Base-by-base conservation (phyloP, 2,113 vertebrate species). In the Pseudolaguvia tuberculata region DNA sequence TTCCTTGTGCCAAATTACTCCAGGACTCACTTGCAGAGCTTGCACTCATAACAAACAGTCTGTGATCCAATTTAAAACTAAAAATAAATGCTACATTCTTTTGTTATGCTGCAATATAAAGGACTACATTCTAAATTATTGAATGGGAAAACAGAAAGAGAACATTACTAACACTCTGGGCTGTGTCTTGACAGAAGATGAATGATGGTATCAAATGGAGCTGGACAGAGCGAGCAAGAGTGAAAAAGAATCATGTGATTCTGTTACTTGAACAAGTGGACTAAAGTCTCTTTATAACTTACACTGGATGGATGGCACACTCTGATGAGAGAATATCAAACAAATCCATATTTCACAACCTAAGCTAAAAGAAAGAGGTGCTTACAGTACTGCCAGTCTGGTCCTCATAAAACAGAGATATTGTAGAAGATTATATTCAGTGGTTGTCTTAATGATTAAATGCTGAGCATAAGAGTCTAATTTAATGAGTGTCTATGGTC, bases 241-340 rank as follows among this genome's bases (percentile, higher is more conserved):
- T 66, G 53, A 72, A 52, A 51, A n/a, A 27, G 52, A 48, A 69
- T 27, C 39, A 35, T 78, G 67, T 67, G 55, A 72, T 39, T 45
- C 70, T 57, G 39, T 70, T 69, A 61, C 52, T 63, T 48, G 66
- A 72, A n/a, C 52, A 50, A 11, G 25, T 56, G 57, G 27, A 6
- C 25, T 79, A 65, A 27, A 55, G 55, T 42, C 48, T 23, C 21
- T 77, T 80, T 70, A 59, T 65, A 58, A 77, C 77, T 80, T 57
- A 74, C 66, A 66, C n/a, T 73, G 61, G 39, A 78, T 48, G 66
- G 23, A 47, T 27, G 29, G 27, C 66, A 53, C 71, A 72, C 59
- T 51, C 68, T 31, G 14, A 68, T 42, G 35, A 76, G 55, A 53
- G 23, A 29, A 72, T 42, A 56, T 25, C 63, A 42, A 17, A 21